Conservation (phyloP, 2,113 vertebrate genomes). For the Hucho hucho region DNA sequence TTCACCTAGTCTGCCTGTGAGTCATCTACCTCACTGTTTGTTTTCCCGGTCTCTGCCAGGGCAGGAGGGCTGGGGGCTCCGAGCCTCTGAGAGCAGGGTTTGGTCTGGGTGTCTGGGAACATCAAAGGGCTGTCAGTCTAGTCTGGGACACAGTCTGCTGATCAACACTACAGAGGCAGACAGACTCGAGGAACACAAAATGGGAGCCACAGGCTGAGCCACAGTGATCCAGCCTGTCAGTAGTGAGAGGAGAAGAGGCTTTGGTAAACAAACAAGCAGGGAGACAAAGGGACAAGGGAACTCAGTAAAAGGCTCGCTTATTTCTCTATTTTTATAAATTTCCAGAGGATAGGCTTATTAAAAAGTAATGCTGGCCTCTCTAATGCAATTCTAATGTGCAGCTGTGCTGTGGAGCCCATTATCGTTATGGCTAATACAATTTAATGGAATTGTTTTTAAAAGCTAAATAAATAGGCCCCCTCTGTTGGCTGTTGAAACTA, state of each 20-base stretch:
- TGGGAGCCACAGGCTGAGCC: slow-evolving; percentile 16
- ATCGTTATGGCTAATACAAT: not conserved
- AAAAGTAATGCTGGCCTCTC: not conserved
- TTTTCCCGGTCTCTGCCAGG: slow-evolving; percentile 37
- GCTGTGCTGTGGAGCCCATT: not conserved
- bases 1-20: slow-evolving; percentile 32
- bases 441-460: slow-evolving; percentile 3
- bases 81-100: slow-evolving; percentile 17
- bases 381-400: not conserved
- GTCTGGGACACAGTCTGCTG: slow-evolving; percentile 51
- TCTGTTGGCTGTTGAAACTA: not conserved
- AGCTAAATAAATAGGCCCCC: not conserved
- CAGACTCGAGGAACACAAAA: slow-evolving; percentile 5
- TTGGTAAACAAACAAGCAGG: slow-evolving; percentile 17
- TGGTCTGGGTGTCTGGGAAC: slow-evolving; percentile 29
- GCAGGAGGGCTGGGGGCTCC: not conserved
- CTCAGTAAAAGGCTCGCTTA: not conserved
- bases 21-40: slow-evolving; percentile 51
- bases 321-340: not conserved
- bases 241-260: slow-evolving; percentile 21
- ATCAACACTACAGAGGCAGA: slow-evolving; percentile 31
- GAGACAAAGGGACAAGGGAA: not conserved
- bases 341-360: not conserved
- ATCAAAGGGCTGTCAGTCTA: slow-evolving; percentile 45
- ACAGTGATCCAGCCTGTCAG: slow-evolving; percentile 20